These are phyloP conservation scores for Vulpes vulpes DNA, from an alignment of 2,113 vertebrate species.

Conservation along the genomic window DNA sequence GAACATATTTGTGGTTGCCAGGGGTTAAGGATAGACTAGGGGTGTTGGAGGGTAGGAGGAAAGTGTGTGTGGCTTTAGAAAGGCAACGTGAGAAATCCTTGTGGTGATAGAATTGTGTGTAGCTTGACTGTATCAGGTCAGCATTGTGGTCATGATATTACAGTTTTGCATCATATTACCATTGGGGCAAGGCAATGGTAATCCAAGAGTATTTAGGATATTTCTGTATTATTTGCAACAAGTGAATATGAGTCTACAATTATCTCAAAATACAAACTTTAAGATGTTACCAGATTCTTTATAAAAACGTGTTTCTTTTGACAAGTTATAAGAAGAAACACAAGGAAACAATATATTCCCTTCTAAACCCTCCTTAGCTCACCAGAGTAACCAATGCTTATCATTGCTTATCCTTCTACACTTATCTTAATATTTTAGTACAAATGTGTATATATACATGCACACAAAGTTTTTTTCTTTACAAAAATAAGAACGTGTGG, in stretches of 20 bases:
- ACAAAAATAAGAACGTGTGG: background rate
- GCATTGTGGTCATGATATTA: background rate
- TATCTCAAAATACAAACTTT: background rate
- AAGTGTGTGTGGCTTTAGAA: background rate
- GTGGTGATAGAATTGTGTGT: background rate
- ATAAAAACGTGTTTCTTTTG: background rate
- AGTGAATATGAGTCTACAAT: background rate
- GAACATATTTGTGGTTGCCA: background rate
- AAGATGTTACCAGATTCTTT: conserved; percentile 16
- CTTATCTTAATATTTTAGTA: conserved; percentile 3
- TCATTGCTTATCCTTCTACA: background rate
- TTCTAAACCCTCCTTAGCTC: background rate
- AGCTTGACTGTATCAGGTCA: background rate
- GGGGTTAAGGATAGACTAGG: background rate
- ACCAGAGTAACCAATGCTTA: background rate
- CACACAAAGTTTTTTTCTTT: background rate
- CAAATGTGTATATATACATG: background rate
- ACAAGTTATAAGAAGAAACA: conserved; percentile 11
- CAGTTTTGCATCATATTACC: background rate
- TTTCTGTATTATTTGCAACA: conserved; percentile 26
- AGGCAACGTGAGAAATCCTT: background rate
- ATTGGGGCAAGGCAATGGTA: background rate
- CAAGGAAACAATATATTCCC: background rate
- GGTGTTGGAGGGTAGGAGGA: background rate
- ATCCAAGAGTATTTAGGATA: background rate